Base-by-base conservation (phyloP, 2,888 invertebrate genomes). In the Operophtera brumata region DNA sequence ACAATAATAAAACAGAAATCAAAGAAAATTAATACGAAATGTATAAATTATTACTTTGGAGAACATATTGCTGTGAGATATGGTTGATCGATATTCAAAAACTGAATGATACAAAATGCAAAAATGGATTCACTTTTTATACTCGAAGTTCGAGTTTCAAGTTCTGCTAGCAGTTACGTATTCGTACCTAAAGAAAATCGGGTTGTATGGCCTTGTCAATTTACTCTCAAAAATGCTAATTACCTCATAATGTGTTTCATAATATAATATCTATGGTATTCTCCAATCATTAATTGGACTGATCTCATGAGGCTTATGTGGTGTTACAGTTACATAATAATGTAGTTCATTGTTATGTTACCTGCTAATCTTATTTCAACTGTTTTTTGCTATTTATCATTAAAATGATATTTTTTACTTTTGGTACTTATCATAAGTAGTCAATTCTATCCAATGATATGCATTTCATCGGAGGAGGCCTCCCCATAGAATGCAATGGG, bases 41-140 rank as follows among this genome's bases (percentile, higher is more conserved):
- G 20, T 28, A 43, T 12, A 39, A 40, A 26, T 53, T 70, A 77
- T 77, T 56, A 82, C 82, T 75, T 77, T 78, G 30, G 64, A 70
- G 55, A 74, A 70, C 80, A 82, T 82, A 45, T 72, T 75, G 59
- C 42, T 59, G 53, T 57, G 2, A 4, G 59, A 58, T 70, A 65
- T 66, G 65, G 66, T 61, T 66, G 64, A 60, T 64, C 58, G 61
- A 56, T 64, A 66, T 54, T 41, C 54, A 47, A 41, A 51, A 54
- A 69, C 57, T 66, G 68, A 80, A 75, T 81, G 79, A 78, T 77
- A 64, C 57, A n/a, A 47, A 64, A 64, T 63, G 50, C 47, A 54
- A 63, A 72, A 55, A 48, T 41, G n/a, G 32, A 12, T 14, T 49
- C 39, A 59, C 65, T 73, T 80, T 80, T 78, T 82, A 82, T 82